Conservation (phyloP, 2,113 vertebrate species). For the Isichthys henryi region DNA sequence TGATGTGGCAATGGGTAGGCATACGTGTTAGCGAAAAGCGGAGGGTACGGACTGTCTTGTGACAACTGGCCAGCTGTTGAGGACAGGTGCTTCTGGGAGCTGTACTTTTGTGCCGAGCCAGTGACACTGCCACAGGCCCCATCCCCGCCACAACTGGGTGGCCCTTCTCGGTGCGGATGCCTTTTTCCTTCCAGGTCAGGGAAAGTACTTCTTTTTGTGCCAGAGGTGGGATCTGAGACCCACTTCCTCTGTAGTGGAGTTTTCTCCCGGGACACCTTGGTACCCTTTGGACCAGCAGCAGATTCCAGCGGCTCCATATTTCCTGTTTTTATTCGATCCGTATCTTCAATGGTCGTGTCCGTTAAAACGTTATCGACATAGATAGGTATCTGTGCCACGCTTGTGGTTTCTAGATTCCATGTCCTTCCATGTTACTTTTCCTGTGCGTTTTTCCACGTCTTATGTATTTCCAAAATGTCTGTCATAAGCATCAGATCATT, state of each 20-base stretch:
- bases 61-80: slow-evolving; percentile 64
- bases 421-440: slow-evolving; percentile 56
- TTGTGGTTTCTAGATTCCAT: slow-evolving; percentile 61
- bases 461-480: slow-evolving; percentile 35
- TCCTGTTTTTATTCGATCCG: slow-evolving; percentile 40
- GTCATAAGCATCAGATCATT: slow-evolving; percentile 41
- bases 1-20: slow-evolving; percentile 80
- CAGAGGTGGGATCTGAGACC: slow-evolving; percentile 79
- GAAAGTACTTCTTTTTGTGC: slow-evolving; percentile 78
- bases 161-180: slow-evolving; percentile 67
- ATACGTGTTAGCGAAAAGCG: slow-evolving; percentile 70
- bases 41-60: slow-evolving; percentile 74
- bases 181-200: slow-evolving; percentile 71
- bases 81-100: slow-evolving; percentile 72
- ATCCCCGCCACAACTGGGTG: slow-evolving; percentile 54
- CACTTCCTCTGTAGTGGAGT: slow-evolving; percentile 76
- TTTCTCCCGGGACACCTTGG: slow-evolving; percentile 82
- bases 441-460: slow-evolving; percentile 27
- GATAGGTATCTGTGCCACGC: slow-evolving; percentile 61
- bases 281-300: slow-evolving; percentile 78
- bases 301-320: slow-evolving; percentile 86
- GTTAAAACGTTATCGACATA: slow-evolving; percentile 60
- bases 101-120: slow-evolving; percentile 72
- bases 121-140: slow-evolving; percentile 47
- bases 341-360: slow-evolving; percentile 25